phyloP scores from a whole-genome alignment of 2,888 invertebrate genomes.

The Therioaphis trifolii region DNA sequence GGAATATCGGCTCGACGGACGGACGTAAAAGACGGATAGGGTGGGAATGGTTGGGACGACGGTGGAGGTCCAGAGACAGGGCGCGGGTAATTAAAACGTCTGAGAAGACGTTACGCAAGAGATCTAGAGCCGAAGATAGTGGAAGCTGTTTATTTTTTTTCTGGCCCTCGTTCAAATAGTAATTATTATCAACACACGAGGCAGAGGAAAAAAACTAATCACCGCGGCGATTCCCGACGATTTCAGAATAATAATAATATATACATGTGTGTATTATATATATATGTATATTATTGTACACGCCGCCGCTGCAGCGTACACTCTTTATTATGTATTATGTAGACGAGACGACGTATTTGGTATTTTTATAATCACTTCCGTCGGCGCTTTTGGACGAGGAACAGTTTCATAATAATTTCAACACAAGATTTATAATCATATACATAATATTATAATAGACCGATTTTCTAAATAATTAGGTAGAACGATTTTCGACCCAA shows the following conservation, averaged over 20 bases:
- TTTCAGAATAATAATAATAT: constrained; percentile 45
- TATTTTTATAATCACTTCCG: constrained; percentile 54
- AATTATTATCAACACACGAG: constrained; percentile 52
- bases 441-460: neutral
- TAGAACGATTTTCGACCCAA: too few species aligned
- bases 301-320: too few species aligned
- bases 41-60: too few species aligned
- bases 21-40: too few species aligned
- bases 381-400: constrained; percentile 29
- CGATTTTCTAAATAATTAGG: neutral
- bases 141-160: constrained; percentile 7
- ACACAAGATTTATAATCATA: constrained; percentile 6
- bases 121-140: constrained; percentile 42
- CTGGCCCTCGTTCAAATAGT: constrained; percentile 53
- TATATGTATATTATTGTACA: neutral
- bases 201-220: constrained; percentile 36
- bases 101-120: constrained; percentile 52
- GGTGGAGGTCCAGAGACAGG: neutral
- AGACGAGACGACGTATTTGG: neutral
- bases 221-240: constrained; percentile 37
- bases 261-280: neutral
- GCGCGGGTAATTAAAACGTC: constrained; percentile 57
- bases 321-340: neutral
- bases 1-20: too few species aligned
- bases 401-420: neutral